phyloP scores from a whole-genome alignment of 2,797 vertebrate genomes.

The Lithobates sylvaticus region DNA sequence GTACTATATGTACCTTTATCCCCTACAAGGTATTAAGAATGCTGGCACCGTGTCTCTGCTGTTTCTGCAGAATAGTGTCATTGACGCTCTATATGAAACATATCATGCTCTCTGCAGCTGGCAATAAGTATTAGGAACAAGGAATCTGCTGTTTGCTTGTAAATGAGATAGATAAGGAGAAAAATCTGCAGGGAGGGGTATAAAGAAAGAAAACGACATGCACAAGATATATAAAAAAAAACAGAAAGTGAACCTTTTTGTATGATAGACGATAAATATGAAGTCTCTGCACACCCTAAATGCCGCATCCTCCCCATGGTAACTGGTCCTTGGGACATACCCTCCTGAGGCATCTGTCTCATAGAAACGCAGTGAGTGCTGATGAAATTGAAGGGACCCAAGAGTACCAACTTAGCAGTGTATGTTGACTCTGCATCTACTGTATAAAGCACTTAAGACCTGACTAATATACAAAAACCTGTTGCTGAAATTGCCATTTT shows the following conservation, averaged over 20 bases:
- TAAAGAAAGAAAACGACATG: neutral
- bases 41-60: neutral
- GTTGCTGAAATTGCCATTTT: neutral
- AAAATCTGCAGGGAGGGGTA: neutral
- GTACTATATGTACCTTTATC: conserved; percentile 10
- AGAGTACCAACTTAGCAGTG: conserved; percentile 18
- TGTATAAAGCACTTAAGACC: neutral
- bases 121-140: conserved; percentile 54
- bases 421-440: neutral
- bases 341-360: conserved; percentile 35
- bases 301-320: neutral
- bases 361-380: conserved; percentile 51
- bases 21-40: conserved; percentile 24
- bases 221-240: neutral
- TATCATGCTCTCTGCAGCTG: conserved; percentile 49
- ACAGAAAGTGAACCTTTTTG: neutral
- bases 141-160: conserved; percentile 59
- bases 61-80: conserved; percentile 50
- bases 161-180: conserved; percentile 59
- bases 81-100: conserved; percentile 40
- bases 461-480: neutral
- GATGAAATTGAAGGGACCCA: conserved; percentile 41
- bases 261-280: neutral
- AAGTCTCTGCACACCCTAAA: neutral
- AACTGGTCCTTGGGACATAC: conserved; percentile 15